Base-by-base conservation (phyloP, 2,113 vertebrate genomes). In the Bufo gargarizans region DNA sequence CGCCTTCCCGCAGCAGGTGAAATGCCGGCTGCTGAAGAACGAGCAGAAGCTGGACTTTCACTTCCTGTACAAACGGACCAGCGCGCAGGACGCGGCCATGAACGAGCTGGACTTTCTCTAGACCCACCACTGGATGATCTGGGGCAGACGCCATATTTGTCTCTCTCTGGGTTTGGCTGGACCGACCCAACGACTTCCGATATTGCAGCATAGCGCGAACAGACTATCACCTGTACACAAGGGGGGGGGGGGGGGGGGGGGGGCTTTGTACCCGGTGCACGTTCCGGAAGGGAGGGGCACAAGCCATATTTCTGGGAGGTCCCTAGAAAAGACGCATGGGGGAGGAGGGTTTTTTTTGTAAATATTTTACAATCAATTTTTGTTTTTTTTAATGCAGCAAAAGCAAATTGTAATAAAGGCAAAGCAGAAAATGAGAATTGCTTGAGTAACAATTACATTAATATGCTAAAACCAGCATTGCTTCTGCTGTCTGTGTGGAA, bases 1-100 rank as follows among this genome's bases (percentile, higher is more conserved):
- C 6, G 96, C 97, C 13, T 92, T 97, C 81, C 97, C 97, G 0
- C 95, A 99, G 79, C 91, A 86, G 45, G 94, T 99, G 84, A 99
- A 99, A 93, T 94, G 93, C 78, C 93, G 92, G 19, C 93, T 97
- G 83, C 94, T 96, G 86, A 95, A 95, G 47, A 94, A 91, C 0
- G 95, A 97, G 90, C 94, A 91, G 56, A 95, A 92, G 91, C 95
- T 90, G 91, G 97, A 96, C 89, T 99, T 97, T 92, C 94, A 96
- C 92, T 99, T 99, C 33, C 93, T 99, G 91, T 99, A 97, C 93
- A 96, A 96, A 91, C 95, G 92, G 0, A 79, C 91, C 56, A 92
- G 92, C 20, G 91, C 92, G 33, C 17, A 80, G 1, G 91, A 93
- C 82, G 90, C 45, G 22, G 83, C 91, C 5, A 92, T 96, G 78